A percentile compares a stretch with the other conserved stretches of the same genome.
phyloP scores from a whole-genome alignment of 2,113 vertebrate genomes.

The Vanacampus margaritifer region DNA sequence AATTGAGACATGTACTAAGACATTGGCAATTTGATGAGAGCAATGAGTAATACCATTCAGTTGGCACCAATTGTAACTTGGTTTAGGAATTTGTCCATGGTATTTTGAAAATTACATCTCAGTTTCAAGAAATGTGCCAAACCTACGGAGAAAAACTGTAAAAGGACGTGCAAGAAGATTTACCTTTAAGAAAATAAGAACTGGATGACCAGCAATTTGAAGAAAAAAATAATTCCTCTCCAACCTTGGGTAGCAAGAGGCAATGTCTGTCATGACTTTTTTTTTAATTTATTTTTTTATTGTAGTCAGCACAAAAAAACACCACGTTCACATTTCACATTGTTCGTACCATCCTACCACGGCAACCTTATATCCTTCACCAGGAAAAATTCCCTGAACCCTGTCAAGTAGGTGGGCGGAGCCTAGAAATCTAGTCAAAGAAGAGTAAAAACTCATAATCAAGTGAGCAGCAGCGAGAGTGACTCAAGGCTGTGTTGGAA shows the following conservation, averaged over 20 bases:
- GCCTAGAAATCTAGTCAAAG: not conserved
- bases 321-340: not conserved
- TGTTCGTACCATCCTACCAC: slow-evolving; percentile 9
- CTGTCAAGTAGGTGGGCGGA: slow-evolving; percentile 21
- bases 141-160: too few relatives aligned
- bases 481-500: not conserved
- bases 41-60: too few relatives aligned
- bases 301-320: not conserved
- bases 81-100: too few relatives aligned
- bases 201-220: too few relatives aligned
- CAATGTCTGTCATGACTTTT: not conserved
- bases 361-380: slow-evolving; percentile 11
- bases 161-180: too few relatives aligned
- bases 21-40: too few relatives aligned
- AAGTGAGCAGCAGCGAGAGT: not conserved
- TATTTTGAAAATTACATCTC: too few relatives aligned
- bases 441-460: not conserved
- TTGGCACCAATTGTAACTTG: too few relatives aligned
- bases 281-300: not conserved
- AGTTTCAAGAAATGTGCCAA: too few relatives aligned
- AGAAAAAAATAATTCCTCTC: too few relatives aligned
- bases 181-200: too few relatives aligned
- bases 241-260: not conserved
- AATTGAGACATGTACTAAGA: too few relatives aligned
- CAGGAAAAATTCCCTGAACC: slow-evolving; percentile 9